Conservation (phyloP, 1,140 invertebrate genomes). For the Drosophila pruinosa region DNA sequence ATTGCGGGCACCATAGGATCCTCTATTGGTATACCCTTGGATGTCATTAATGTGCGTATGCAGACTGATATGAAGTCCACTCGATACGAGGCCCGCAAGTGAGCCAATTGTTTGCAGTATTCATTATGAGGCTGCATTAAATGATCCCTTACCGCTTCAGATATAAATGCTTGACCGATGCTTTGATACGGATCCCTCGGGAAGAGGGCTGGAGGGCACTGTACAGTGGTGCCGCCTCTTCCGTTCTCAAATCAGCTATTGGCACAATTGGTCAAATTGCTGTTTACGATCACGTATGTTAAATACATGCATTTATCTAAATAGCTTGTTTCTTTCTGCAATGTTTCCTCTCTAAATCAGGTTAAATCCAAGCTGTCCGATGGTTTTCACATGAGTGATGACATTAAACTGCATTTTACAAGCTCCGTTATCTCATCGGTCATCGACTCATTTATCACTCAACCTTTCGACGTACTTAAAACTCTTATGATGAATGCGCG, state of each 20-base stretch:
- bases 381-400: constrained; percentile 17
- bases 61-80: constrained; percentile 98
- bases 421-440: constrained; percentile 34
- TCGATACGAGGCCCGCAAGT: constrained; percentile 79
- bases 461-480: constrained; percentile 53
- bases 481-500: constrained; percentile 47
- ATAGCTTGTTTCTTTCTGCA: background rate
- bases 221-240: constrained; percentile 94
- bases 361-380: constrained; percentile 1
- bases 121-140: too few relatives aligned
- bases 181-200: constrained; percentile 89
- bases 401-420: constrained; percentile 22
- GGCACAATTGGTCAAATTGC: constrained; percentile 98
- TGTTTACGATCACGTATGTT: constrained; percentile 96
- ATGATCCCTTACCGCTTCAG: constrained; percentile 86
- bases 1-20: constrained; percentile 90
- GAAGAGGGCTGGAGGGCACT: constrained; percentile 92
- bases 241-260: constrained; percentile 93
- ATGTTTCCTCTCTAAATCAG: background rate
- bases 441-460: constrained; percentile 18
- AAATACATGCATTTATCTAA: background rate
- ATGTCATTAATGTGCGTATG: constrained; percentile 99
- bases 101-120: too few relatives aligned
- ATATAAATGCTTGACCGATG: constrained; percentile 98
- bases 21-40: constrained; percentile 90